Percentiles rank a stretch among this genome's conserved stretches.
Evolutionary conservation across 2,888 invertebrate genomes (phyloP).

Genomic region (Hypsopygia costalis): DNA sequence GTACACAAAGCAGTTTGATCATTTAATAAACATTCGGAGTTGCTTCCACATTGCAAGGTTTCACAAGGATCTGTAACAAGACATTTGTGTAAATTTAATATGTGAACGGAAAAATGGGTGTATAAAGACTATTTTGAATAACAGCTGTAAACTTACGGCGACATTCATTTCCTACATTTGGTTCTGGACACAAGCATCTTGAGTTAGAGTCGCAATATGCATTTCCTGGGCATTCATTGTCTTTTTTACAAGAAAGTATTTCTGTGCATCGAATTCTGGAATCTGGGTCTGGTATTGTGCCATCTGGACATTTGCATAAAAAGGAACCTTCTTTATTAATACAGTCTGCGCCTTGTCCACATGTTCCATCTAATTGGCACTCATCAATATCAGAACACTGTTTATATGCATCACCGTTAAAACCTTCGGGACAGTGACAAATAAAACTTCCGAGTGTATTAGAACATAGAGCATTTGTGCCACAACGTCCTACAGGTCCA

Average conservation of each 20-base stretch:
- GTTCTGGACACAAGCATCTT: constrained; percentile 93
- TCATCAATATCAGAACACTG: constrained; percentile 93
- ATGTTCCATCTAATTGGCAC: constrained; percentile 85
- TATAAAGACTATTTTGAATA: no score
- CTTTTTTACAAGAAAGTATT: constrained; percentile 87
- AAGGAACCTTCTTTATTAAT: constrained; percentile 88
- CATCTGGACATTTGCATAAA: constrained; percentile 90
- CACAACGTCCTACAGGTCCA: constrained; percentile 91
- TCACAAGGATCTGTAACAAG: constrained; percentile 91
- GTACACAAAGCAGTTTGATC: constrained; percentile 92
- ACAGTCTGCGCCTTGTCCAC: constrained; percentile 91
- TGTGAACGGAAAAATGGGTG: neutral
- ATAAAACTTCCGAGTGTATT: constrained; percentile 90
- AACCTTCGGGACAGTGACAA: constrained; percentile 92
- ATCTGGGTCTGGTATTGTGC: constrained; percentile 91
- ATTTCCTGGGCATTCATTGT: constrained; percentile 93
- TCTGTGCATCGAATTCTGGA: constrained; percentile 90
- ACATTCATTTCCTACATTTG: constrained; percentile 94
- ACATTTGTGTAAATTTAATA: neutral
- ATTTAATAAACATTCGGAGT: constrained; percentile 93
- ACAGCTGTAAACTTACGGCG: constrained; percentile 84
- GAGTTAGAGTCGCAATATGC: constrained; percentile 89
- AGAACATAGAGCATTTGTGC: constrained; percentile 89
- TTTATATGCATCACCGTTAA: constrained; percentile 90
- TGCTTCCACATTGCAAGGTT: constrained; percentile 89